A percentile compares a stretch with the other conserved stretches of the same genome.
phyloP scores from a whole-genome alignment of 2,797 vertebrate genomes.

The Gallirallus australis region DNA sequence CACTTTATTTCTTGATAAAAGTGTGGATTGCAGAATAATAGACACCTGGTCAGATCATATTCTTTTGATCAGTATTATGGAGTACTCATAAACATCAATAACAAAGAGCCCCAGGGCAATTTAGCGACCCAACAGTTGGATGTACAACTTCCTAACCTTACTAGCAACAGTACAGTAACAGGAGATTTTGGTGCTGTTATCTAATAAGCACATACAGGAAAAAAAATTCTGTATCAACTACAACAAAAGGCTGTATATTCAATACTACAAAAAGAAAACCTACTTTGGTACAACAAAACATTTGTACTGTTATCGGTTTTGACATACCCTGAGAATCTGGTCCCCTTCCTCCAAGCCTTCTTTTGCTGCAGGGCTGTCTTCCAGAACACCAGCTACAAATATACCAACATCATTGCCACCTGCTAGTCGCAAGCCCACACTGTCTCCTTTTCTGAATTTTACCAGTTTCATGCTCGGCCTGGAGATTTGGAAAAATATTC shows the following conservation, averaged over 20 bases:
- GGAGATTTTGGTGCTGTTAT: not conserved
- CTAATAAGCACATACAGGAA: not conserved
- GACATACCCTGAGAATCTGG: conserved; percentile 97
- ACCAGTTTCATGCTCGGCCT: conserved; percentile 99
- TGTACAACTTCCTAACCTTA: not conserved
- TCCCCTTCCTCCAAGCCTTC: conserved; percentile 99
- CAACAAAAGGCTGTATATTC: not conserved
- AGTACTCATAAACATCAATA: not conserved
- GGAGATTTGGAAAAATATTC: conserved; percentile 49
- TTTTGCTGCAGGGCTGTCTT: conserved; percentile 97
- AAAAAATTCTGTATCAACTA: not conserved
- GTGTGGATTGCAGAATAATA: not conserved
- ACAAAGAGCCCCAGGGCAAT: not conserved
- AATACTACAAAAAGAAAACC: not conserved
- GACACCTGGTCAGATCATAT: not conserved
- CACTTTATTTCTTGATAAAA: not conserved
- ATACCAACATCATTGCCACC: conserved; percentile 99
- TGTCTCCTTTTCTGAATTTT: conserved; percentile 99
- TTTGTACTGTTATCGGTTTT: not conserved
- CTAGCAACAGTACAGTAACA: not conserved
- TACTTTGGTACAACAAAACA: not conserved
- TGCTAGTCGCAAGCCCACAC: conserved; percentile 95
- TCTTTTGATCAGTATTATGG: not conserved
- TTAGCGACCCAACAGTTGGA: not conserved
- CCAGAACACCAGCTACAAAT: conserved; percentile 97